A percentile compares a stretch with the other conserved stretches of the same genome.
phyloP scores from a whole-genome alignment of 2,888 invertebrate species.

The Terebella lapidaria region DNA sequence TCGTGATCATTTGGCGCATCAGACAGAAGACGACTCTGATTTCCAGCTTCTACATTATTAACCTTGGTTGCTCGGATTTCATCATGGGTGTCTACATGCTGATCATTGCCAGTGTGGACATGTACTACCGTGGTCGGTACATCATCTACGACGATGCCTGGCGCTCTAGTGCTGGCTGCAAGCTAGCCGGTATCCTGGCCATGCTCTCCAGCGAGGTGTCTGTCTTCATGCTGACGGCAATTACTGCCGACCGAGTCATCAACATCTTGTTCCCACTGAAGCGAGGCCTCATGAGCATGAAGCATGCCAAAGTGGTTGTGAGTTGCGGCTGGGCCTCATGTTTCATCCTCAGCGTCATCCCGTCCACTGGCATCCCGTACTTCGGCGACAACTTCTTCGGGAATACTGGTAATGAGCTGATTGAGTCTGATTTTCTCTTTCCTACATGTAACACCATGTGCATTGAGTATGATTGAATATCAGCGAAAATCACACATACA shows the following conservation, averaged over 20 bases:
- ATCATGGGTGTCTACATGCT: constrained; percentile 57
- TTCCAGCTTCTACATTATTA: constrained; percentile 55
- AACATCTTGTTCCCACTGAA: constrained; percentile 51
- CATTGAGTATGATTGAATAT: neutral
- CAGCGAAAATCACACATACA: too few species aligned
- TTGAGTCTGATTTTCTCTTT: too few species aligned
- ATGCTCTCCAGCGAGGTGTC: constrained; percentile 53
- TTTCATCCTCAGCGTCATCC: constrained; percentile 35
- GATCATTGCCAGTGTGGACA: constrained; percentile 14
- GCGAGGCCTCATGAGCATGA: constrained; percentile 32
- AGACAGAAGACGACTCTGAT: constrained; percentile 48
- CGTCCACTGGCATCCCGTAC: constrained; percentile 43
- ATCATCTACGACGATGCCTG: constrained; percentile 41
- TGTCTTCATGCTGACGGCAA: constrained; percentile 53
- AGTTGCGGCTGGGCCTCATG: constrained; percentile 36
- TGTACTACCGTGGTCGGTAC: constrained; percentile 48
- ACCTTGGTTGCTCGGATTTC: constrained; percentile 62
- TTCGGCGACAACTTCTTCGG: constrained; percentile 39
- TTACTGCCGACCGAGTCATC: constrained; percentile 52
- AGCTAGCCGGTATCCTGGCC: constrained; percentile 45
- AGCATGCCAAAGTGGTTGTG: constrained; percentile 38
- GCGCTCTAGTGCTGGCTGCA: constrained; percentile 42
- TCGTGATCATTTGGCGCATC: constrained; percentile 55
- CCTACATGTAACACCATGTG: too few species aligned
- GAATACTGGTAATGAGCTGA: constrained; percentile 16